Evolutionary conservation across 2,888 invertebrate genomes (phyloP), one percentile per base, ranked within the genome.

Genomic region (Cremastobaeus sp.): DNA sequence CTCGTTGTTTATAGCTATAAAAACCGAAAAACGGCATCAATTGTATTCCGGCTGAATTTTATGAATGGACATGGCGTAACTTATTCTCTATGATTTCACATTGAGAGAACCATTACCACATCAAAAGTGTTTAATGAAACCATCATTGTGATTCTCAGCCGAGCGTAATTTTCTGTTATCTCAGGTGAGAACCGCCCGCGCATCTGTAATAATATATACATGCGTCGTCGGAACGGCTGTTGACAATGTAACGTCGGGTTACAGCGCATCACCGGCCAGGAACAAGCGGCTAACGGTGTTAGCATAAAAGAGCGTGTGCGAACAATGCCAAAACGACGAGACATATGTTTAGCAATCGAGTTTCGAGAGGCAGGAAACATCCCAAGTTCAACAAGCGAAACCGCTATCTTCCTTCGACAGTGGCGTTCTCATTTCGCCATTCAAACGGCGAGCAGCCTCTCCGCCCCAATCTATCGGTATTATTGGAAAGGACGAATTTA

Each of bases 401-500:
- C 73, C 72, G 76, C 76, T 76, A 69, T 72, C 69, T 72, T 59
- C 45, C 70, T 71, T 35, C 60, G 32, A 50, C 47, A 35, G 62
- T 28, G 39, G 47, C 57, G 57, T 60, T 64, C 68, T 64, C 60
- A 68, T 59, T 68, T 76, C 69, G 64, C 75, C 60, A 69, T 72
- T 75, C 59, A 71, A 39, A 34, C 54, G 60, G 34, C 39, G 52
- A 55, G 54, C 20, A 14, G 52, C 32, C 70, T 45, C 55, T 73
- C 72, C 69, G 59, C 72, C 72, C 65, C 52, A 54, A 76, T 60
- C 73, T 65, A 73, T 69, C 62, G 76, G 66, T 17, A 55, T 57
- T 76, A 76, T 76, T 66, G 76, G 68, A 37, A 60, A 71, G 43
- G 59, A 47, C 52, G 45, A 70, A 68, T 79, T 82, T 82, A 83